Percentiles rank a stretch among this genome's conserved stretches.
phyloP scores from a whole-genome alignment of 2,113 vertebrate genomes.

The Cynopterus brachyotis region DNA sequence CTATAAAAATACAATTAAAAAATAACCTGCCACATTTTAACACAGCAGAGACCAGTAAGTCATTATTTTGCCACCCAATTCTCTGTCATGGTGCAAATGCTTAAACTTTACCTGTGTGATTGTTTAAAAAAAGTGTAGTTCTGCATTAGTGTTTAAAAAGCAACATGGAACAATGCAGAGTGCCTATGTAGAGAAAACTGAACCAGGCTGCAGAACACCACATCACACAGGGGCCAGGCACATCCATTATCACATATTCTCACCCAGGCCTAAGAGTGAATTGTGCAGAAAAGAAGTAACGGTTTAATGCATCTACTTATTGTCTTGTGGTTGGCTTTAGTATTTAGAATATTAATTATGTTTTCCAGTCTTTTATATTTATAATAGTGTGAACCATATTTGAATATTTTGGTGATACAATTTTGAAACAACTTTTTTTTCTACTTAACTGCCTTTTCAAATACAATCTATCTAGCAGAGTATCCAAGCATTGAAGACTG shows the following conservation, averaged over 20 bases:
- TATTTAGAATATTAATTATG: background rate
- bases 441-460: background rate
- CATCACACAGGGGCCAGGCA: background rate
- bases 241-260: background rate
- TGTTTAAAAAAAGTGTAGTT: background rate
- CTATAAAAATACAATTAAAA: conserved; percentile 15
- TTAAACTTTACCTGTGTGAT: background rate
- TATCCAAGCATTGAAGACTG: background rate
- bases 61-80: background rate
- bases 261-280: background rate
- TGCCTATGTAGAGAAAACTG: background rate
- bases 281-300: background rate
- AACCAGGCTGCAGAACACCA: background rate
- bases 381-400: background rate
- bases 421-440: background rate
- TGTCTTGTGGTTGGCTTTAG: background rate
- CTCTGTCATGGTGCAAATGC: background rate
- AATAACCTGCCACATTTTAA: background rate
- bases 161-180: background rate
- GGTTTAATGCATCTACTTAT: background rate
- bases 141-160: background rate
- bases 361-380: background rate
- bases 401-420: background rate
- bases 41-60: background rate
- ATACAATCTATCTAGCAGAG: background rate